phyloP scores from a whole-genome alignment of 2,113 vertebrate genomes.

The Phocoena phocoena region DNA sequence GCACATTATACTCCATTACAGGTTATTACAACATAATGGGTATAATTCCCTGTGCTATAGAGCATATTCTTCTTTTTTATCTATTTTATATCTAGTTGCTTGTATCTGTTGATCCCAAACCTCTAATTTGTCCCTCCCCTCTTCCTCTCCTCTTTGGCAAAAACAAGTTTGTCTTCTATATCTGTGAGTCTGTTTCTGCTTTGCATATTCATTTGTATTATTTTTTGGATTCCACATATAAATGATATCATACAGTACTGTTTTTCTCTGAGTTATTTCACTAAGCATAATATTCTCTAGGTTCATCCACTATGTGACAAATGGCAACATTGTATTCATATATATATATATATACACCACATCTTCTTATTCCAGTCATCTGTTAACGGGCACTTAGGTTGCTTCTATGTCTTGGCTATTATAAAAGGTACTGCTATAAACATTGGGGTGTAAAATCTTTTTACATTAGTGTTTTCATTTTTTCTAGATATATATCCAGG shows the following conservation, averaged over 20 bases:
- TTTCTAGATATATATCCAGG: background rate
- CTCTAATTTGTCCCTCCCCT: background rate
- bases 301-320: background rate
- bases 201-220: background rate
- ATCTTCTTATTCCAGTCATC: background rate
- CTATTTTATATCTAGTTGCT: background rate
- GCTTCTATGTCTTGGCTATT: background rate
- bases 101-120: background rate
- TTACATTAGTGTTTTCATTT: background rate
- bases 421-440: background rate
- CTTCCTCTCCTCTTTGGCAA: background rate
- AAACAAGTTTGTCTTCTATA: too few species aligned
- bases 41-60: background rate
- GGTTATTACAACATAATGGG: background rate
- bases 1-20: background rate
- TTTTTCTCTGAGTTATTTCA: background rate
- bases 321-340: background rate
- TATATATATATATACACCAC: too few species aligned
- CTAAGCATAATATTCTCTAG: background rate
- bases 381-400: background rate
- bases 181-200: background rate
- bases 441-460: background rate
- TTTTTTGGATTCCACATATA: background rate
- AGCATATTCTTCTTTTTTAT: background rate
- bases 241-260: background rate